These are phyloP conservation scores for Smutsia temminckii DNA, from an alignment of 2,797 vertebrate species.

Conservation along the genomic window DNA sequence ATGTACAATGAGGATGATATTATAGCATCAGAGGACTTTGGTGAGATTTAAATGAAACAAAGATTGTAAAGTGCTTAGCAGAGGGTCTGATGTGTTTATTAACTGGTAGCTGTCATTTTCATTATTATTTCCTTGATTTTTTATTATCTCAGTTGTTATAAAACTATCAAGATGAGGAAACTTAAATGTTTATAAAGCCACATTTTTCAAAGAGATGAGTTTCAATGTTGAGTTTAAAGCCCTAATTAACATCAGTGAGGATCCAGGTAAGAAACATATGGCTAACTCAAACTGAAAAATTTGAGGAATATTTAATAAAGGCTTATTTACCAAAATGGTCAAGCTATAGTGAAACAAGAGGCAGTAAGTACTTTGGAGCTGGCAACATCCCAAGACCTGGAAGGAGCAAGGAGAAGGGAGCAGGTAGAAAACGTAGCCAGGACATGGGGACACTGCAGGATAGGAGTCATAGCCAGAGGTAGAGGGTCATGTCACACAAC, in stretches of 20 bases:
- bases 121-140: neutral
- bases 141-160: neutral
- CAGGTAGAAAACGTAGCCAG: neutral
- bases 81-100: neutral
- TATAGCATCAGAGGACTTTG: neutral
- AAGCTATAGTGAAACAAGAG: neutral
- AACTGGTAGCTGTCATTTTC: neutral
- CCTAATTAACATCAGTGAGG: neutral
- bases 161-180: neutral
- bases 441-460: fast-evolving
- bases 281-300: neutral
- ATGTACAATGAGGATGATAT: neutral
- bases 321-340: neutral
- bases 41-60: neutral
- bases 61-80: neutral
- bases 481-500: neutral
- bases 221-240: neutral
- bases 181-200: neutral
- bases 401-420: neutral
- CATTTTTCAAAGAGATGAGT: neutral
- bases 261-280: neutral
- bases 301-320: neutral
- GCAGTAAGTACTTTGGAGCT: neutral
- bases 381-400: neutral
- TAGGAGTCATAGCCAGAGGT: too few relatives aligned